Base-by-base conservation (phyloP, 2,113 vertebrate species). In the Sterna hirundo region DNA sequence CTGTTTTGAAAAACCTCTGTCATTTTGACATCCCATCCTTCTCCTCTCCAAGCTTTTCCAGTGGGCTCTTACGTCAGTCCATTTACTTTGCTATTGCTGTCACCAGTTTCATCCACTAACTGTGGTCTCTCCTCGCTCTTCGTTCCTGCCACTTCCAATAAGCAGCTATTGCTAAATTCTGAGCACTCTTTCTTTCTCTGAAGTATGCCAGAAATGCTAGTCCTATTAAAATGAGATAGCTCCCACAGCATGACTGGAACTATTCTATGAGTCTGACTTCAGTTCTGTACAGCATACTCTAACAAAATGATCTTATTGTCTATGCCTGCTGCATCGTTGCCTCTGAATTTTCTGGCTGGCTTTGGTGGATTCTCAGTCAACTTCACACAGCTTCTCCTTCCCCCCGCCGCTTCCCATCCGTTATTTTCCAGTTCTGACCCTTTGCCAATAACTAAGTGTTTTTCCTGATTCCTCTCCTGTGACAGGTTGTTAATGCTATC, bases 351-450 rank as follows among this genome's bases (percentile, higher is more conserved):
- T 86, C 34, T 86, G 15, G 12, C 30, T 65, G 76, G 9, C 26
- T 57, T 65, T 78, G 26, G 27, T 93, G 36, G 8, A 0, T 30
- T 92, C 25, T 29, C 21, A 60, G 25, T 65, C 20, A 65, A 8
- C 6, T 82, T 40, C n/a, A 38, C 19, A 10, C 29, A 57, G 27
- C 29, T 90, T 76, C 8, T 44, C 8, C 8, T 6, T 11, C 10
- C 2, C 1, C 9, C 5, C 0, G 6, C 29, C 3, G 12, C 21
- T 10, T 89, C 20, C 4, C 21, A 40, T 38, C 21, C 13, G 8
- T 18, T 69, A 10, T 66, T 86, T 87, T 65, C 30, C 15, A 79
- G 12, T 18, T 93, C 25, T 74, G 55, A 13, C 11, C 6, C 15
- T 76, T 79, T 92, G 26, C 11, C 29, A 32, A 1, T 74, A 83